Evolutionary conservation across 1,140 invertebrate species (phyloP), one percentile per base, ranked within the genome.

Genomic region (Drosophila takahashii): DNA sequence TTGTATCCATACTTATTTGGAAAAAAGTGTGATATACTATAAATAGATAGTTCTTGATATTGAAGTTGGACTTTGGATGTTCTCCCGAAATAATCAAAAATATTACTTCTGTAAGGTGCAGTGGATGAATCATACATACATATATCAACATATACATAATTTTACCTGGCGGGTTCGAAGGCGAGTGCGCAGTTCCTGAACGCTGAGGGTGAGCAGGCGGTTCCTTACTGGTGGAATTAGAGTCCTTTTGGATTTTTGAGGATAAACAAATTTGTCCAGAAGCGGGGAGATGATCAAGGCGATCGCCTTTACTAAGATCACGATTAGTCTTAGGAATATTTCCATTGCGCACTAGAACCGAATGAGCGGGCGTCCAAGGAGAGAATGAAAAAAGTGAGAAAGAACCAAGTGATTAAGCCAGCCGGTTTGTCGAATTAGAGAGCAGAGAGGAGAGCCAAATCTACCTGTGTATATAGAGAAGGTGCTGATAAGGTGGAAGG

Each of bases 301-400:
- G 10, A 83, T 7, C 15, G 66, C 44, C 52, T 71, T 86, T 5
- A 83, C 56, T 7, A 52, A 42, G 37, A 87, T 45, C 52, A 87
- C 47, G 37, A 86, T 51, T 0, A 86, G 15, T 13, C 83, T 75
- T 1, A 87, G 42, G 16, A 86, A 69, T 36, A 87, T 22, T 62
- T 86, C 84, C 83, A 86, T 86, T 51, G 15, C 39, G 47, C 34
- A 15, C 11, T 39, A 15, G 34, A 44, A 66, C 34, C 18, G 47
- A 39, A 11, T 44, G 37, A 18, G 48, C 27, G 13, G 15, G 29
- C 22, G 6, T 27, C 42, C 50, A 22, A 1, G 11, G n/a, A 42
- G 29, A 29, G 36, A 36, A 70, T 57, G 36, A 34, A 36, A 9
- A 13, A 4, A 48, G 22, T 32, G 57, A 58, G 18, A 50, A 27